phyloP scores from a whole-genome alignment of 2,797 vertebrate genomes.

The Brotula barbata region DNA sequence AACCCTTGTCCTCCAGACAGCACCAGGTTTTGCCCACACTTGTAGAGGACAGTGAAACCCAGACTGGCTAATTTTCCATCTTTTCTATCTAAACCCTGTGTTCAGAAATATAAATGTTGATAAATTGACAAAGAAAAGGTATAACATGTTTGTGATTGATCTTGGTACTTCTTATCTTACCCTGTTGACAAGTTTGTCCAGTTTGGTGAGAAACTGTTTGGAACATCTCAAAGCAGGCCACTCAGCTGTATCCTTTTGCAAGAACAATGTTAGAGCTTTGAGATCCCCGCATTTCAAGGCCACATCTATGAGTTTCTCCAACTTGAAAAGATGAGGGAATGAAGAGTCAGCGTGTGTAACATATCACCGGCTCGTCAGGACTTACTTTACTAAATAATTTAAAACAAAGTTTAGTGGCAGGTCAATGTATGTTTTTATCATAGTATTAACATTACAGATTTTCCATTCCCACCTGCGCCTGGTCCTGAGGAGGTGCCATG shows the following conservation, averaged over 20 bases:
- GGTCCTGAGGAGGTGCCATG: constrained; percentile 59
- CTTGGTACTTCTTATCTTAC: constrained; percentile 82
- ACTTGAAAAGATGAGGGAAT: constrained; percentile 54
- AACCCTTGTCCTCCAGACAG: constrained; percentile 81
- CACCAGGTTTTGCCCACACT: constrained; percentile 80
- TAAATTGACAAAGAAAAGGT: neutral
- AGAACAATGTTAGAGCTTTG: constrained; percentile 76
- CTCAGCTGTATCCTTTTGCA: constrained; percentile 75
- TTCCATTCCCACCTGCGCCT: constrained; percentile 57
- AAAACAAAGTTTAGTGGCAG: too few relatives aligned
- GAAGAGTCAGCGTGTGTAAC: too few relatives aligned
- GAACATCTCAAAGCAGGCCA: constrained; percentile 82
- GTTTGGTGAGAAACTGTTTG: constrained; percentile 85
- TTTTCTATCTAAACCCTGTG: constrained; percentile 84
- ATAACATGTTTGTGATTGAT: neutral
- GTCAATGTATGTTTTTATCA: too few relatives aligned
- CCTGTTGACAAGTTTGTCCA: constrained; percentile 86
- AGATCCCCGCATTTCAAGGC: constrained; percentile 80
- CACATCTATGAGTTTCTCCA: constrained; percentile 86
- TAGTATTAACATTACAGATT: too few relatives aligned
- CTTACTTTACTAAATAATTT: neutral
- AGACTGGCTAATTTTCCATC: constrained; percentile 75
- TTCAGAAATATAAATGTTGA: constrained; percentile 24
- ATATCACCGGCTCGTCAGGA: neutral
- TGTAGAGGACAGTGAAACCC: constrained; percentile 80